Percentiles rank a stretch among this genome's conserved stretches.
phyloP scores from a whole-genome alignment of 2,113 vertebrate species.

The Chamaea fasciata region DNA sequence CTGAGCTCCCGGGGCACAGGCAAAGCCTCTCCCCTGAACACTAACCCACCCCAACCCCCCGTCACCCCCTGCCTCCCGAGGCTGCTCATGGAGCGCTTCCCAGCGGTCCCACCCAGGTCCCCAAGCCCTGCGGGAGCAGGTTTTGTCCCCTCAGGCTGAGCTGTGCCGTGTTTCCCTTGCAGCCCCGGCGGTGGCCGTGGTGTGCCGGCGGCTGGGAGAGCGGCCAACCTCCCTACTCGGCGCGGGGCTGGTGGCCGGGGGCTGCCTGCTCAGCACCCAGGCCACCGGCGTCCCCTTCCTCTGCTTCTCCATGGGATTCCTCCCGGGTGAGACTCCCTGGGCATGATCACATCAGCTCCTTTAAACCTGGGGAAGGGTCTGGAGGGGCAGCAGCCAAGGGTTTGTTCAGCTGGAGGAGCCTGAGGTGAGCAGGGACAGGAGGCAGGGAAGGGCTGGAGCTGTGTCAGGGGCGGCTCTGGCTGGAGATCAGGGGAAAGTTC shows the following conservation, averaged over 20 bases:
- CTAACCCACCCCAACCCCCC: accelerated
- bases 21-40: background rate
- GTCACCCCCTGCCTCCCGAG: background rate
- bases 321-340: slow-evolving; percentile 77
- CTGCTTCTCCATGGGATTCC: slow-evolving; percentile 88
- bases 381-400: background rate
- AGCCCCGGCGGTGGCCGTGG: slow-evolving; percentile 80
- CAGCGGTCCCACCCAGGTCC: accelerated
- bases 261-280: slow-evolving; percentile 85
- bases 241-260: slow-evolving; percentile 75
- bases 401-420: background rate
- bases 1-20: background rate
- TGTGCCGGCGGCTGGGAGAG: slow-evolving; percentile 79
- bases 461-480: accelerated
- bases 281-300: slow-evolving; percentile 84
- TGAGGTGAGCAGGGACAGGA: background rate
- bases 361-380: background rate
- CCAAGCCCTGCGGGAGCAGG: background rate
- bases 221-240: slow-evolving; percentile 77
- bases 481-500: background rate
- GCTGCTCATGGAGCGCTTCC: accelerated
- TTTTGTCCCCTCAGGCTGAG: accelerated
- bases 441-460: background rate
- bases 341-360: accelerated
- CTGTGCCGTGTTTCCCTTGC: background rate